Conservation (phyloP, 2,113 vertebrate species). For the Marmota flaviventris region DNA sequence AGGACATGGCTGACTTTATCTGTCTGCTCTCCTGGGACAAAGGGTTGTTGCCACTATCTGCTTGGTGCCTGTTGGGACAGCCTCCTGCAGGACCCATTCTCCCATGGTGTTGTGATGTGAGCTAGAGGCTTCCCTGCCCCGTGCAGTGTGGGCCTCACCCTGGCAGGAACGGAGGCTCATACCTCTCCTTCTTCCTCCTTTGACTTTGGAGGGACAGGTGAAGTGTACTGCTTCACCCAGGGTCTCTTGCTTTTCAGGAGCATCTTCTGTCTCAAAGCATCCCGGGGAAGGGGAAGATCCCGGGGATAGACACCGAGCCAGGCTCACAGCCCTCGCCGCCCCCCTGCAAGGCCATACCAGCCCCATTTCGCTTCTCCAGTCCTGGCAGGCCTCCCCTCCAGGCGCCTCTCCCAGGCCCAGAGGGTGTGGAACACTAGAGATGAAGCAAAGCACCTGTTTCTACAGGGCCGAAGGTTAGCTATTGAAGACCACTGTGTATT, state of each 20-base stretch:
- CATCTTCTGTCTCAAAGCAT: not conserved
- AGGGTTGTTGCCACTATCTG: not conserved
- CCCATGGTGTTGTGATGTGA: not conserved
- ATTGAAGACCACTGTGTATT: no score
- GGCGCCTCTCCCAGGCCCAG: not conserved
- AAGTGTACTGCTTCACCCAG: not conserved
- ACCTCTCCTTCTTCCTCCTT: not conserved
- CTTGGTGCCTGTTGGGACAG: no score
- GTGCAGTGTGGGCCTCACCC: fast-evolving
- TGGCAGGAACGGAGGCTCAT: not conserved
- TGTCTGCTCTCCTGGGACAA: not conserved
- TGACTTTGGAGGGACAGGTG: not conserved
- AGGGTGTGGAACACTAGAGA: no score
- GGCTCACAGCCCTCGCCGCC: no score
- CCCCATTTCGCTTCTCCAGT: not conserved
- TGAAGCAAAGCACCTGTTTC: not conserved
- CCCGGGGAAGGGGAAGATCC: no score
- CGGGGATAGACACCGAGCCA: not conserved
- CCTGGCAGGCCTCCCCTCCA: not conserved
- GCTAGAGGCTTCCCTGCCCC: not conserved
- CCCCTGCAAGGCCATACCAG: no score
- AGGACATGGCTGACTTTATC: not conserved
- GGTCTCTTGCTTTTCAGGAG: not conserved
- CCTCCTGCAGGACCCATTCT: not conserved
- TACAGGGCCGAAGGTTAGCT: not conserved